phyloP scores from a whole-genome alignment of 1,140 invertebrate species.

The Hermatobates lingyangjiaoensis region DNA sequence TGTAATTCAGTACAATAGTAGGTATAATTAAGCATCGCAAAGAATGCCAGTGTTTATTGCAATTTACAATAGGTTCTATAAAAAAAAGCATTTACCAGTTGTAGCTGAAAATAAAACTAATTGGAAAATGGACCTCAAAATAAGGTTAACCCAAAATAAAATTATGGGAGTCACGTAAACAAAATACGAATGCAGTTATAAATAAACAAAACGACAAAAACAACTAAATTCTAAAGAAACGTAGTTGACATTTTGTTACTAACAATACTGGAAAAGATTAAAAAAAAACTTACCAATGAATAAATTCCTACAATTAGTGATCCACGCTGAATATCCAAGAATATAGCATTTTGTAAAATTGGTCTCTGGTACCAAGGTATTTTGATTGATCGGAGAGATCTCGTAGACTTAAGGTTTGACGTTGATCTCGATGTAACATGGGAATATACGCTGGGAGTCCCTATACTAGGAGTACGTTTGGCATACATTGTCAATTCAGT shows the following conservation, averaged over 20 bases:
- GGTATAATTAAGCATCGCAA: too few species aligned
- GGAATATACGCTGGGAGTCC: constrained; percentile 68
- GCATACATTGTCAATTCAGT: too few species aligned
- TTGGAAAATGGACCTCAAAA: neutral
- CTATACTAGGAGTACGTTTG: constrained; percentile 41
- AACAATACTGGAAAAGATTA: neutral
- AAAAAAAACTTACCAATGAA: constrained; percentile 39
- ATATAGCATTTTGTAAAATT: constrained; percentile 50
- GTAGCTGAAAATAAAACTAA: neutral
- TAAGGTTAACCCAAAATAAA: neutral
- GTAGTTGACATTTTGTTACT: neutral
- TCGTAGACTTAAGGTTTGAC: constrained; percentile 55
- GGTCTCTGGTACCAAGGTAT: constrained; percentile 71
- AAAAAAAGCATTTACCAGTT: too few species aligned
- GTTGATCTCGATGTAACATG: constrained; percentile 45
- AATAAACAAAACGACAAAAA: neutral
- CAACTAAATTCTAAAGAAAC: neutral
- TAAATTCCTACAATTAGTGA: constrained; percentile 51
- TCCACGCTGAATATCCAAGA: constrained; percentile 60
- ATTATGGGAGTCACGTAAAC: neutral
- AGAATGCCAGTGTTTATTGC: too few species aligned
- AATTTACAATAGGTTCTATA: too few species aligned
- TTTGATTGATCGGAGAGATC: constrained; percentile 51
- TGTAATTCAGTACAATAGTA: too few species aligned
- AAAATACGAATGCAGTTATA: neutral